Base-by-base conservation (phyloP, 1,140 invertebrate genomes). In the Sminthurides bifidus region DNA sequence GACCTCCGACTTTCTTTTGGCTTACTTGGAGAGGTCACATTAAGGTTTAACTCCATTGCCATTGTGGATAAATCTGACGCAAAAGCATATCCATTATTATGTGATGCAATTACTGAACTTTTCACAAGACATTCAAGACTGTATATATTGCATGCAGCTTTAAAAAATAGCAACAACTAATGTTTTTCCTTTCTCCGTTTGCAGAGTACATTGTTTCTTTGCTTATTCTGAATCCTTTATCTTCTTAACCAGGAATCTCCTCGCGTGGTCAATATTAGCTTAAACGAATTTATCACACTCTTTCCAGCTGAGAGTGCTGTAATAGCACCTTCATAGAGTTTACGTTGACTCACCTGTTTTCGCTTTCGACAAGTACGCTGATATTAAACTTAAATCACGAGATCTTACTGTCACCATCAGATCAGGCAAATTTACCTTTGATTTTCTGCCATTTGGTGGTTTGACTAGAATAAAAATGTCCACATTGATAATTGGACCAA, bases 51-150 rank as follows among this genome's bases (percentile, higher is more conserved):
- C 30, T 60, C 56, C 51, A 56, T 58, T 24, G 53, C 58, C 54
- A 62, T 57, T 50, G 54, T 59, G 3, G 62, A 64, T 17, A 64
- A 53, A 57, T 64, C 62, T 64, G 24, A 12, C 27, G 5, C 21
- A 15, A 14, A 40, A 51, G 17, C 15, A 15, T 49, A 44, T 17
- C 41, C 14, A 45, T 45, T 19, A 45, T 45, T 45, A 10, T 19
- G 46, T 19, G 8, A 23, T 15, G 46, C 46, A 30, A 49, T 23
- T 30, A 29, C 12, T 31, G 12, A 37, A 37, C 33, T 37, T 17
- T 17, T 17, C 17, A 12, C 33, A 17, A 12, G 33, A 37, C 33
- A 37, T 12, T 17, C 33, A 12, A 17, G 33, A 37, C 33, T 17
- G 17, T 12, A 37, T 35, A 35, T 35, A 35, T n/a, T 35, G n/a